Conservation (phyloP, 2,797 vertebrate species). For the Falco biarmicus region DNA sequence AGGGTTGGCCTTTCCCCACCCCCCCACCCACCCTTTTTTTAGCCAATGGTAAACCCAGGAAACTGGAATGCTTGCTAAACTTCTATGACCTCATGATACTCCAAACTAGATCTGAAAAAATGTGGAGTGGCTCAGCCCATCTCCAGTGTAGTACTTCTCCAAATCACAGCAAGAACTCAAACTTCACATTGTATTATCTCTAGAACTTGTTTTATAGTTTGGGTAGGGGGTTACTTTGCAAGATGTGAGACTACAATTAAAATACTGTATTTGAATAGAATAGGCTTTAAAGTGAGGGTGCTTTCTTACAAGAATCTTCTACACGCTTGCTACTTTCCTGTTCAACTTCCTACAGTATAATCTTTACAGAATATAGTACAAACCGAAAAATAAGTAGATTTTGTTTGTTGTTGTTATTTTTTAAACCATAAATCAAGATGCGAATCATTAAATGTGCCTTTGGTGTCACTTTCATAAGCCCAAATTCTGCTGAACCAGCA, state of each 20-base stretch:
- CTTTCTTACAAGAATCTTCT: not conserved
- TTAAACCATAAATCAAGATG: not conserved
- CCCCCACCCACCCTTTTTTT: not conserved
- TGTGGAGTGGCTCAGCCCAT: not conserved
- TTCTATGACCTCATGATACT: not conserved
- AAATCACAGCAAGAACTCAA: not conserved
- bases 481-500: not conserved
- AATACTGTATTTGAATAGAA: not conserved
- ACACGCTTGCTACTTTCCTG: not conserved
- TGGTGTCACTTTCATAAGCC: not conserved
- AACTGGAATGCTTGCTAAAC: not conserved
- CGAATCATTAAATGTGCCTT: not conserved
- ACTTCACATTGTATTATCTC: not conserved
- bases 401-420: not conserved
- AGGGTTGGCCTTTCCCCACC: not conserved
- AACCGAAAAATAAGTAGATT: not conserved
- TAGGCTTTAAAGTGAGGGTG: not conserved
- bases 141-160: not conserved
- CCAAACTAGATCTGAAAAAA: not conserved
- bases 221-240: not conserved
- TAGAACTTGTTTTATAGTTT: not conserved
- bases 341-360: not conserved
- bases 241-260: not conserved
- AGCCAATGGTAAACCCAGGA: not conserved
- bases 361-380: not conserved